These are phyloP conservation scores for Bufo gargarizans DNA, from an alignment of 2,113 vertebrate species.

Conservation along the genomic window DNA sequence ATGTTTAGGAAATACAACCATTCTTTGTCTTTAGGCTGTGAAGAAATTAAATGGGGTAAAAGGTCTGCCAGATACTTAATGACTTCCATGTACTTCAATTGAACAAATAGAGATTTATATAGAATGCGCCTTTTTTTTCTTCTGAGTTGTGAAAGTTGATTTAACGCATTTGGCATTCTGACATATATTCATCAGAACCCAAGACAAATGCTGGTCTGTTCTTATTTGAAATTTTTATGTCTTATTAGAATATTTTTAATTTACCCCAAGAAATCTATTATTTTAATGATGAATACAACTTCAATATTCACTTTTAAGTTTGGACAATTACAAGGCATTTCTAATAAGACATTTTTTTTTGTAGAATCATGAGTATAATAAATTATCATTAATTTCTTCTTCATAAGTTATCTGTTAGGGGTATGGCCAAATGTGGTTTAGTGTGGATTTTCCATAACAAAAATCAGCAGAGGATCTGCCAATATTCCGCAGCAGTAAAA, in stretches of 20 bases:
- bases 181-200: not conserved
- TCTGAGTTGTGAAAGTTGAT: not conserved
- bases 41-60: conserved; percentile 73
- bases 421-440: too few relatives aligned
- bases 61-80: conserved; percentile 76
- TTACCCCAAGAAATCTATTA: not conserved
- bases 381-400: not conserved
- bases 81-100: conserved; percentile 69
- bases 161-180: not conserved
- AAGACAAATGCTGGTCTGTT: not conserved
- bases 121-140: conserved; percentile 31
- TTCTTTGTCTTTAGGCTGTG: conserved; percentile 67
- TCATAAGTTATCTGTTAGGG: too few relatives aligned
- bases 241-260: not conserved
- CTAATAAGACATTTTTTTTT: not conserved
- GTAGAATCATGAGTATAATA: not conserved
- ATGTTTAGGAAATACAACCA: conserved; percentile 71
- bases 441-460: too few relatives aligned
- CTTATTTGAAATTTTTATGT: not conserved
- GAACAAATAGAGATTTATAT: conserved; percentile 67
- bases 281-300: not conserved
- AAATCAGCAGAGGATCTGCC: too few relatives aligned
- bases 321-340: not conserved
- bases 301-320: not conserved
- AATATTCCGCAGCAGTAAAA: too few relatives aligned